Evolutionary conservation across 2,888 invertebrate genomes (phyloP).

Genomic region (Hedychridium roseum): DNA sequence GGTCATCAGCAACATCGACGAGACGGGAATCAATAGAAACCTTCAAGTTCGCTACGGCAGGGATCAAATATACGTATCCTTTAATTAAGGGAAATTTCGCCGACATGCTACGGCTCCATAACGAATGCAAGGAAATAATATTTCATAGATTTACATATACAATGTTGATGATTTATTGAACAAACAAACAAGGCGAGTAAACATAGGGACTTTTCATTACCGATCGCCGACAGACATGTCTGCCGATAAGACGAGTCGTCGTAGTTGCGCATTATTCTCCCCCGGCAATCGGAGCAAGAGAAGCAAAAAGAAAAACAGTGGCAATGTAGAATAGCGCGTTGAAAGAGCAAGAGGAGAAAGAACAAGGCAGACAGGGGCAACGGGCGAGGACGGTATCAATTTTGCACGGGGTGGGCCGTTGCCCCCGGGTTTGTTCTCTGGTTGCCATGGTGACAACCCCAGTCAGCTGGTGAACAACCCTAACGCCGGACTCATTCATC

Average conservation of each 20-base stretch:
- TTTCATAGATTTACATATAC: too few relatives aligned
- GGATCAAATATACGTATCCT: conserved; percentile 93
- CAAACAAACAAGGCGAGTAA: too few relatives aligned
- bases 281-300: too few relatives aligned
- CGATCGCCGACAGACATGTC: too few relatives aligned
- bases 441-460: conserved; percentile 58
- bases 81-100: too few relatives aligned
- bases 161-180: too few relatives aligned
- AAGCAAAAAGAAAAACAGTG: too few relatives aligned
- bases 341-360: conserved; percentile 1
- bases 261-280: too few relatives aligned
- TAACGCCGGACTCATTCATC: conserved; percentile 57
- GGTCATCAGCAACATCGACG: conserved; percentile 87
- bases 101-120: too few relatives aligned
- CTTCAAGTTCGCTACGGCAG: conserved; percentile 81
- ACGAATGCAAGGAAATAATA: too few relatives aligned
- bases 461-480: conserved; percentile 58
- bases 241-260: too few relatives aligned
- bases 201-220: too few relatives aligned
- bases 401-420: conserved; percentile 52
- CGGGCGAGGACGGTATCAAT: conserved; percentile 42
- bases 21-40: conserved; percentile 88
- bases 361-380: neutral
- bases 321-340: neutral
- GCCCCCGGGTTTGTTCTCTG: conserved; percentile 57